A percentile compares a stretch with the other conserved stretches of the same genome.
These are phyloP conservation scores for Tinamus guttatus DNA, from an alignment of 2,113 vertebrate genomes.

Conservation along the genomic window DNA sequence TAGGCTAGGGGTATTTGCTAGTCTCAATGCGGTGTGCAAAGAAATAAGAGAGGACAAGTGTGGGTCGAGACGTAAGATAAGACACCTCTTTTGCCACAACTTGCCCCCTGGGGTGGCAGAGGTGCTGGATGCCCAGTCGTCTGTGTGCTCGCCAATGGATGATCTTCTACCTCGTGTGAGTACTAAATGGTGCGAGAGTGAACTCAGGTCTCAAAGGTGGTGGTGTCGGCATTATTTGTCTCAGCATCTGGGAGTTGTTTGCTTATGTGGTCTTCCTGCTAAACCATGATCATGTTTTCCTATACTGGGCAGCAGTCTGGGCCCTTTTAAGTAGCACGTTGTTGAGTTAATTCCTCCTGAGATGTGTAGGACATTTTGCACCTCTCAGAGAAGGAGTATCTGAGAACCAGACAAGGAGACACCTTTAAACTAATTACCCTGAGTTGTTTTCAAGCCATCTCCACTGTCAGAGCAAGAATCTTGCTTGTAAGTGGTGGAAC, in stretches of 20 bases:
- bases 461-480: background rate
- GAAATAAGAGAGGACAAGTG: background rate
- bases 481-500: background rate
- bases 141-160: background rate
- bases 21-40: background rate
- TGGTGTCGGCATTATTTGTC: background rate
- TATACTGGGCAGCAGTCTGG: background rate
- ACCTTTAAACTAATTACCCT: conserved; percentile 35
- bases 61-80: background rate
- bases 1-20: background rate
- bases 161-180: background rate
- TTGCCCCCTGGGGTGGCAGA: background rate
- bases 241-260: background rate
- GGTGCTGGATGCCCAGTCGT: background rate
- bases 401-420: conserved; percentile 20
- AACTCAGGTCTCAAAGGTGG: background rate
- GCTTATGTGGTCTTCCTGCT: conserved; percentile 6
- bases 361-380: conserved; percentile 26
- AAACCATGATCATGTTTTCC: background rate
- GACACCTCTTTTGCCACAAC: background rate
- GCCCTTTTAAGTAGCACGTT: background rate
- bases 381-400: background rate
- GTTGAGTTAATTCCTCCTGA: conserved; percentile 27
- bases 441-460: background rate
- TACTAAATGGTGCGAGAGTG: background rate